phyloP scores from a whole-genome alignment of 2,888 invertebrate species.

The Ecliptopera silaceata region DNA sequence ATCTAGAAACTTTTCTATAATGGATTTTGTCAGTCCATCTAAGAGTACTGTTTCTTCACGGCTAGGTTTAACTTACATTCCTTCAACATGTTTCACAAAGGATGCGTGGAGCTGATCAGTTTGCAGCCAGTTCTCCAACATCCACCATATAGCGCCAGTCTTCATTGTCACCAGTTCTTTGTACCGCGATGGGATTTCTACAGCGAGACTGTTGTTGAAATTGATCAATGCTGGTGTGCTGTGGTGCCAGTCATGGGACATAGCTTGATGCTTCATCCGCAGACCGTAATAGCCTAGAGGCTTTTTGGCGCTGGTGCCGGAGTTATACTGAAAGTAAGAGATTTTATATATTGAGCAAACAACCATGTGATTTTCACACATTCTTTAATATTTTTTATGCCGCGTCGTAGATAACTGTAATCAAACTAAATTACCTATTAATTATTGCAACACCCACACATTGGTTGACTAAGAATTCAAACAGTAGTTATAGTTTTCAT shows the following conservation, averaged over 20 bases:
- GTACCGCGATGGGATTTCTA: constrained; percentile 63
- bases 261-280: constrained; percentile 65
- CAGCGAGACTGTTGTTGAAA: constrained; percentile 62
- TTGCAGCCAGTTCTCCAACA: constrained; percentile 75
- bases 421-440: too few species aligned
- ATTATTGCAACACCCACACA: too few species aligned
- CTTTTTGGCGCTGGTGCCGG: constrained; percentile 40
- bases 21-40: too few species aligned
- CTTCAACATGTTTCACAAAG: constrained; percentile 67
- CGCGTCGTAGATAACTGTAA: too few species aligned
- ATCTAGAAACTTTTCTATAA: too few species aligned
- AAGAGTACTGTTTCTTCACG: too few species aligned
- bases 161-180: constrained; percentile 68
- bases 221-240: constrained; percentile 58
- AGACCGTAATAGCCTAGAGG: constrained; percentile 59
- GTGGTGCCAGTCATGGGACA: constrained; percentile 66
- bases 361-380: too few species aligned
- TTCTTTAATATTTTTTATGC: too few species aligned
- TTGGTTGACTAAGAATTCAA: too few species aligned
- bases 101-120: constrained; percentile 61
- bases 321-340: constrained; percentile 51
- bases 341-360: too few species aligned
- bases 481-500: constrained; percentile 4
- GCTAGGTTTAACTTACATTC: constrained; percentile 43
- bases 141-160: constrained; percentile 73